phyloP scores from a whole-genome alignment of 1,140 invertebrate species.

The Gryllus bimaculatus region DNA sequence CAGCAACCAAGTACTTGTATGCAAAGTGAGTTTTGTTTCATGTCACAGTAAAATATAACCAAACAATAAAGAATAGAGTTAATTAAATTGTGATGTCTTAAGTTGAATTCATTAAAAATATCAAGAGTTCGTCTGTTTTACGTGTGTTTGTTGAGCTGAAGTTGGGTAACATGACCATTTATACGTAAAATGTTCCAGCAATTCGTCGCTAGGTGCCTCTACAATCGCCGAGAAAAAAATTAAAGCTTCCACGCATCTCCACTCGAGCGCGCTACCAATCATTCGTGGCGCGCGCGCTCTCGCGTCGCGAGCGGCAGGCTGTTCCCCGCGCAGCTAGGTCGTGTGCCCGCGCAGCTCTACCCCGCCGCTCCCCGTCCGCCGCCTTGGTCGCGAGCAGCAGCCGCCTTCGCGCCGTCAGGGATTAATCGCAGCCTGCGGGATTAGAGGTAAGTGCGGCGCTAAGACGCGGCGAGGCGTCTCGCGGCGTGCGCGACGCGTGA shows the following conservation, averaged over 20 bases:
- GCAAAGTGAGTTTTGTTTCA: too few species aligned
- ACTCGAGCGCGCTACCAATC: background rate
- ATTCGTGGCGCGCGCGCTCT: background rate
- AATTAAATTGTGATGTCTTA: too few species aligned
- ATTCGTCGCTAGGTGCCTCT: too few species aligned
- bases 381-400: background rate
- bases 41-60: too few species aligned
- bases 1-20: too few species aligned
- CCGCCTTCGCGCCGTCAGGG: background rate
- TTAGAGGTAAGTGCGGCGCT: background rate
- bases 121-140: too few species aligned
- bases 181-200: too few species aligned
- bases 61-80: too few species aligned
- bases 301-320: background rate
- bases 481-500: background rate
- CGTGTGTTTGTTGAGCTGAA: too few species aligned
- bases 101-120: too few species aligned
- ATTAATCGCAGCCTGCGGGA: background rate
- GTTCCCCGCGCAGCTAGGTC: background rate
- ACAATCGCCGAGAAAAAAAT: background rate
- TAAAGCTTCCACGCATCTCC: background rate
- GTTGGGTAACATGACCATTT: too few species aligned
- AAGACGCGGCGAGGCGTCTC: background rate
- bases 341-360: background rate
- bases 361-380: background rate